A percentile compares a stretch with the other conserved stretches of the same genome.
Conservation (phyloP, 2,888 invertebrate species). For the Himalopsyche anomala region DNA sequence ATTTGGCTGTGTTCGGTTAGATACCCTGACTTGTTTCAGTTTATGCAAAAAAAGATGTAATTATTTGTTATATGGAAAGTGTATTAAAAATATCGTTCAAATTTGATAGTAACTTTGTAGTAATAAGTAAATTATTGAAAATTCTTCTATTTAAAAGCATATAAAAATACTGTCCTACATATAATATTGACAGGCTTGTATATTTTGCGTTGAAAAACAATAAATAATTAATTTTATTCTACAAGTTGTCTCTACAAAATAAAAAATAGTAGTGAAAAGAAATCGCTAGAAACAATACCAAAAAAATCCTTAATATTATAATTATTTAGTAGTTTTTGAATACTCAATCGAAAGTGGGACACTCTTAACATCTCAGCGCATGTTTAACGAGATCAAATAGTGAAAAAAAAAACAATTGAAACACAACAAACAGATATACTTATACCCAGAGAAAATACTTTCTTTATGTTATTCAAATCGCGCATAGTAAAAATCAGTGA, state of each 20-base stretch:
- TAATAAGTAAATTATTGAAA: too few species aligned
- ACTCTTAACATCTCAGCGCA: background rate
- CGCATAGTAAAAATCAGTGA: constrained; percentile 7
- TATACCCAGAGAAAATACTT: background rate
- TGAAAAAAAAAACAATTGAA: constrained; percentile 21
- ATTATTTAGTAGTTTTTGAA: background rate
- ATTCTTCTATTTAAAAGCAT: too few species aligned
- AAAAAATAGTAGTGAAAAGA: background rate
- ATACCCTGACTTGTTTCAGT: too few species aligned
- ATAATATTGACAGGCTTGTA: too few species aligned
- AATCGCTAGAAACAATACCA: too few species aligned
- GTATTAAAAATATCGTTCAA: too few species aligned
- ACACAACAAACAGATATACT: background rate
- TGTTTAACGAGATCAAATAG: background rate
- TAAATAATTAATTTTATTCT: background rate
- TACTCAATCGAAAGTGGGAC: constrained; percentile 4
- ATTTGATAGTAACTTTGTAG: too few species aligned
- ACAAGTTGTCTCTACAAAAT: background rate
- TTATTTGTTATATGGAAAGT: too few species aligned
- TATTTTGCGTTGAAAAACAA: background rate
- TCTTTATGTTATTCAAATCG: background rate
- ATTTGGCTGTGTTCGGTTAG: too few species aligned
- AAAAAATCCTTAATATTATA: background rate
- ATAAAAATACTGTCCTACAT: too few species aligned
- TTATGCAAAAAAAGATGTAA: too few species aligned